Base-by-base conservation (phyloP, 2,797 vertebrate genomes). In the Sitta carolinensis region DNA sequence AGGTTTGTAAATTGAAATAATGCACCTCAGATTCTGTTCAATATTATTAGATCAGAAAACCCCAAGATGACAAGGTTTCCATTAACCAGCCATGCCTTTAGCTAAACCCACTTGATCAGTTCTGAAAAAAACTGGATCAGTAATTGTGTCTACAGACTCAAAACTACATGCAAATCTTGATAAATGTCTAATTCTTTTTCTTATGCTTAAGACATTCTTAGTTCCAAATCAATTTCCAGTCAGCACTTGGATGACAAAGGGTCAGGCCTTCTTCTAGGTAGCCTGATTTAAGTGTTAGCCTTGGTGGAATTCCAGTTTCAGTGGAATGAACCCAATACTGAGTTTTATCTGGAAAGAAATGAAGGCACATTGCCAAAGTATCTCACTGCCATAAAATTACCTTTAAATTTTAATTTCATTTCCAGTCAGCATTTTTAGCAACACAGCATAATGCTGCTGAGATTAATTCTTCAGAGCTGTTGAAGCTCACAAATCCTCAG, bases 401-500 rank as follows among this genome's bases (percentile, higher is more conserved):
- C 29, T 38, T n/a, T 42, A 55, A 47, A 86, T 90, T 27, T 83
- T 45, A 27, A 30, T 68, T 66, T 77, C 10, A 68, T 85, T 84
- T 89, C 34, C 57, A 78, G n/a, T 43, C 51, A 73, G 73, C 50
- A 34, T 91, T 76, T 87, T 91, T 59, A 91, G 80, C 50, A 87
- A 90, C 32, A 42, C 7, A 27, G 18, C 45, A 42, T 42, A 80
- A 68, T 29, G 21, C 27, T 26, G 22, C 52, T 67, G 50, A 82
- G 48, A 30, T 64, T 51, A 83, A 69, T 32, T 84, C 34, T 68
- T 77, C 23, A 40, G 25, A 54, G 21, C 13, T 91, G 32, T 58
- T 69, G 5, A 55, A 84, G 27, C 21, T 47, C 12, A 67, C 19
- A 70, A 61, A 92, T 63, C 21, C 27, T 87, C 51, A 80, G 29